Evolutionary conservation across 2,888 invertebrate genomes (phyloP), one percentile per base, ranked within the genome.

Genomic region (Apoderus coryli): DNA sequence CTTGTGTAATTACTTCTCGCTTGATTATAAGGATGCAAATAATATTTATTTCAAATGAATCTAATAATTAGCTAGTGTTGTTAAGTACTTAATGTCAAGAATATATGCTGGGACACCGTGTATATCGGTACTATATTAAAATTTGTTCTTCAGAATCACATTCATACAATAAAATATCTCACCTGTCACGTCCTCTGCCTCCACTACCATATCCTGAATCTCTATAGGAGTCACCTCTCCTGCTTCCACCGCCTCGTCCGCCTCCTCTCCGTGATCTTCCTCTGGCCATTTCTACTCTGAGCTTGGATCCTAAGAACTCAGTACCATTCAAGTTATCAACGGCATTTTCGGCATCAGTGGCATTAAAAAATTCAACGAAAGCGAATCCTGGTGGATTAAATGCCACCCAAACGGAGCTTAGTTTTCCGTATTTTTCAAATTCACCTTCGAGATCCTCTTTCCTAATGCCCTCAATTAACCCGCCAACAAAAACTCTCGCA

Each of bases 341-440:
- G 39, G 89, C 89, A 51, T 80, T 76, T 56, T 86, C 84, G 22
- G 89, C 89, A 62, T 89, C 88, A 53, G 78, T 76, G 57, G 76
- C 72, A 61, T 79, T 82, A 56, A 79, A 76, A 61, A 86, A 90
- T 64, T 89, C 88, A 57, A 89, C 82, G 65, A 89, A 89, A 41
- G 88, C 89, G 62, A 89, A 90, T 52, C 89, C 88, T 45, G 88
- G 88, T 45, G 89, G 89, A 62, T 89, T 88, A 59, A 88, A 81
- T 44, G 89, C 88, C 47, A 84, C 85, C 88, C 88, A 89, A 43
- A 88, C 86, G 47, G 81, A 82, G 63, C 82, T 85, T 46, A 89
- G 67, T 65, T 86, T 86, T 47, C 89, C 89, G 60, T 77, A 89
- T 64, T 86, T 86, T 51, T 82, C 80, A 59, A 89, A 89, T 61